Conservation (phyloP, 2,113 vertebrate genomes). For the Thymallus thymallus region DNA sequence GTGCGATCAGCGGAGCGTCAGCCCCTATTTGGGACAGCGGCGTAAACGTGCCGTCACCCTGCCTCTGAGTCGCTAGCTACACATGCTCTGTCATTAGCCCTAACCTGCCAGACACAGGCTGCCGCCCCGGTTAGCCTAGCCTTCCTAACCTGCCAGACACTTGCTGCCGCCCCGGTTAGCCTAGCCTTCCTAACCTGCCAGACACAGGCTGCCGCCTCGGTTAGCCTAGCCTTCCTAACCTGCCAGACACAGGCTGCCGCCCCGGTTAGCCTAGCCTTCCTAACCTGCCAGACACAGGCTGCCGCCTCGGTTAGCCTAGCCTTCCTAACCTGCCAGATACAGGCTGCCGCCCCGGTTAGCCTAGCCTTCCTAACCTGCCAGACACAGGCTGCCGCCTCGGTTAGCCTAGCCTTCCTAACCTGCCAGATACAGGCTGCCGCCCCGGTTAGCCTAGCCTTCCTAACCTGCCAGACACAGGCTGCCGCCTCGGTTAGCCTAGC, state of each 20-base stretch:
- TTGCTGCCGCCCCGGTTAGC: neutral
- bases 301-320: neutral
- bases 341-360: neutral
- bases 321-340: constrained; percentile 51
- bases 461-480: no score
- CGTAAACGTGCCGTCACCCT: constrained; percentile 34
- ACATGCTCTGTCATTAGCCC: constrained; percentile 11
- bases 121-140: neutral
- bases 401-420: constrained; percentile 39
- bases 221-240: constrained; percentile 39
- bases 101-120: no score
- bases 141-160: constrained; percentile 52
- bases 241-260: constrained; percentile 40
- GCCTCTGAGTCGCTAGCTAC: constrained; percentile 38
- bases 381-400: no score
- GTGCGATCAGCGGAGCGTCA: constrained; percentile 43
- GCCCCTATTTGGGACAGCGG: constrained; percentile 30
- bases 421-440: constrained; percentile 39
- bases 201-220: no score
- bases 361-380: neutral
- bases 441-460: neutral
- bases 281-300: no score
- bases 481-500: no score
- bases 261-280: neutral
- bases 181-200: neutral